Conservation (phyloP, 2,113 vertebrate species). For the Plestiodon gilberti region DNA sequence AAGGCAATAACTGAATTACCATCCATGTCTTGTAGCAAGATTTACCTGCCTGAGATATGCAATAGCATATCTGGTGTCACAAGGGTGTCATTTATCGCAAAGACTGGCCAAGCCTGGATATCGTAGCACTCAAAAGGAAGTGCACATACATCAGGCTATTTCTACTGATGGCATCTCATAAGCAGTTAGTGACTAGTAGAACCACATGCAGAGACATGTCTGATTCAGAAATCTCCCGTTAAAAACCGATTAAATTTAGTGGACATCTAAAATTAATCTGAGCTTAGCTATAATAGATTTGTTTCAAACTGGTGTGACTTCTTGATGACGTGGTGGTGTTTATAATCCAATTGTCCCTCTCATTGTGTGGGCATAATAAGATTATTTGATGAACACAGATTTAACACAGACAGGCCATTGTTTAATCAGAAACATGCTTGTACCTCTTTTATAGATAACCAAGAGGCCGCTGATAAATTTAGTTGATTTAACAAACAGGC, state of each 20-base stretch:
- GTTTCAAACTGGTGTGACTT: too few species aligned
- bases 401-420: neutral
- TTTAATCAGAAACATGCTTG: slow-evolving; percentile 41
- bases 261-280: too few species aligned
- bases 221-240: too few species aligned
- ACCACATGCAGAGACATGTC: too few species aligned
- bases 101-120: too few species aligned
- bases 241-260: too few species aligned
- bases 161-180: too few species aligned
- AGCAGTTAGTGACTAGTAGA: too few species aligned
- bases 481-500: slow-evolving; percentile 40
- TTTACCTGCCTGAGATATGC: neutral
- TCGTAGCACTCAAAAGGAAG: too few species aligned
- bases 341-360: slow-evolving; percentile 39
- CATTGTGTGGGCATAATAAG: neutral
- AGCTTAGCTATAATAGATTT: too few species aligned
- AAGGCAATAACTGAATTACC: too few species aligned
- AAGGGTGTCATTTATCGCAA: too few species aligned
- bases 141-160: neutral
- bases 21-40: neutral
- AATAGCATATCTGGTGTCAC: neutral
- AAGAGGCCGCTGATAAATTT: slow-evolving; percentile 27
- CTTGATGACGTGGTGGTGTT: slow-evolving; percentile 34
- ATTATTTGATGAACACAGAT: slow-evolving; percentile 38
- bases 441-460: slow-evolving; percentile 1